phyloP scores from a whole-genome alignment of 2,113 vertebrate species.

The Mesembrinibis cayennensis region DNA sequence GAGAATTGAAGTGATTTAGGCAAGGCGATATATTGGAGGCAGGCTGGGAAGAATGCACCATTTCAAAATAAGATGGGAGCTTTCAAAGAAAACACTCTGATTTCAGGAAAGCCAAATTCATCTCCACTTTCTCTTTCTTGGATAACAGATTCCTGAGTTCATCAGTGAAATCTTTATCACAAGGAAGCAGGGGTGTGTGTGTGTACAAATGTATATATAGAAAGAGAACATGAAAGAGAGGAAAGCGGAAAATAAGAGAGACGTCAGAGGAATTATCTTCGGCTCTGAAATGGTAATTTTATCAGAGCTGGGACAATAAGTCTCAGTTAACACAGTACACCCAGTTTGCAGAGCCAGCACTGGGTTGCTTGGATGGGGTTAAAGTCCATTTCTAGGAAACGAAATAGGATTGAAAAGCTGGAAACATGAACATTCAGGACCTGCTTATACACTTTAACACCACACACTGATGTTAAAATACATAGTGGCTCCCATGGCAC shows the following conservation, averaged over 20 bases:
- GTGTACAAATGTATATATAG: not conserved
- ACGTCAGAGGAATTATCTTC: constrained; percentile 9
- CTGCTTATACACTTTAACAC: not conserved
- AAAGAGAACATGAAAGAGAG: not conserved
- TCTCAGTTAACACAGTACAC: not conserved
- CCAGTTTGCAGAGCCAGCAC: not conserved
- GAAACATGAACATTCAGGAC: fast-evolving
- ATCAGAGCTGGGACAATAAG: not conserved
- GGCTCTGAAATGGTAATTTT: not conserved
- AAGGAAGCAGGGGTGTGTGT: not conserved
- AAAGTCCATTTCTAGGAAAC: not conserved
- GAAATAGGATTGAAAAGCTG: not conserved
- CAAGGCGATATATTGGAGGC: not conserved
- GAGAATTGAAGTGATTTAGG: not conserved
- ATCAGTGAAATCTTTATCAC: not conserved
- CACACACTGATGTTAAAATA: fast-evolving
- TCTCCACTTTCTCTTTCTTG: constrained; percentile 4
- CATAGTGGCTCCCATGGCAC: fast-evolving
- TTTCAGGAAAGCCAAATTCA: not conserved
- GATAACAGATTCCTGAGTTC: not conserved
- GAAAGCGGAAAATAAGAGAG: not conserved
- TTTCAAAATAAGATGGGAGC: not conserved
- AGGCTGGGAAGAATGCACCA: not conserved
- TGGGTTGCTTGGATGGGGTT: not conserved
- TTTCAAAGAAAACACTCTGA: not conserved